A percentile compares a stretch with the other conserved stretches of the same genome.
phyloP scores from a whole-genome alignment of 2,797 vertebrate species.

The Eptatretus atami region DNA sequence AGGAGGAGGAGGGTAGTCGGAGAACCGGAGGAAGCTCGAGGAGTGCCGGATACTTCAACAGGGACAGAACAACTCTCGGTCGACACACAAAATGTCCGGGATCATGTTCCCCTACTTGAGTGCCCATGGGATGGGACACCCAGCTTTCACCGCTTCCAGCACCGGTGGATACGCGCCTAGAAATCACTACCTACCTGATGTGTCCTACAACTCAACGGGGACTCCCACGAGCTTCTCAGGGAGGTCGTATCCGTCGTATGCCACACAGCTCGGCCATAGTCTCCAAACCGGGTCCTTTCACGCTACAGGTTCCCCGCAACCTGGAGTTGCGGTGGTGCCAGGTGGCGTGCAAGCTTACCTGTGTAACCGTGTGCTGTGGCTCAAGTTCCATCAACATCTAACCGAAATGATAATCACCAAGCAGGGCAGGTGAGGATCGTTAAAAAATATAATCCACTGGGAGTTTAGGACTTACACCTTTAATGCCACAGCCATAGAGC shows the following conservation, averaged over 20 bases:
- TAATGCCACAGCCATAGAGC: too few relatives aligned
- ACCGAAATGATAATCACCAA: slow-evolving; percentile 99
- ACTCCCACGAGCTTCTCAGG: slow-evolving; percentile 65
- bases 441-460: too few relatives aligned
- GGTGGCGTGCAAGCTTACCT: slow-evolving; percentile 96
- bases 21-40: too few relatives aligned
- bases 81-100: slow-evolving; percentile 51
- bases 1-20: too few relatives aligned
- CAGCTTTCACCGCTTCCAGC: slow-evolving; percentile 83
- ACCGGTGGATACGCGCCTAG: slow-evolving; percentile 87
- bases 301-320: slow-evolving; percentile 76
- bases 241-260: slow-evolving; percentile 57
- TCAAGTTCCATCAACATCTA: slow-evolving; percentile 94
- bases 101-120: slow-evolving; percentile 93
- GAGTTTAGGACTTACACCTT: too few relatives aligned
- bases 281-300: slow-evolving; percentile 76
- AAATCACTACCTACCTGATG: slow-evolving; percentile 84
- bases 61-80: too few relatives aligned
- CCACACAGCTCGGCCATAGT: slow-evolving; percentile 81
- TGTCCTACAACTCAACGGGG: slow-evolving; percentile 80
- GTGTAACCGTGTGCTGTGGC: slow-evolving; percentile 96
- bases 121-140: slow-evolving; percentile 82
- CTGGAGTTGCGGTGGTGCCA: slow-evolving; percentile 40
- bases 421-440: slow-evolving; percentile 53
- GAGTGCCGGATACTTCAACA: too few relatives aligned